These are phyloP conservation scores for Cyclopterus lumpus DNA, from an alignment of 2,797 vertebrate species.

Conservation along the genomic window DNA sequence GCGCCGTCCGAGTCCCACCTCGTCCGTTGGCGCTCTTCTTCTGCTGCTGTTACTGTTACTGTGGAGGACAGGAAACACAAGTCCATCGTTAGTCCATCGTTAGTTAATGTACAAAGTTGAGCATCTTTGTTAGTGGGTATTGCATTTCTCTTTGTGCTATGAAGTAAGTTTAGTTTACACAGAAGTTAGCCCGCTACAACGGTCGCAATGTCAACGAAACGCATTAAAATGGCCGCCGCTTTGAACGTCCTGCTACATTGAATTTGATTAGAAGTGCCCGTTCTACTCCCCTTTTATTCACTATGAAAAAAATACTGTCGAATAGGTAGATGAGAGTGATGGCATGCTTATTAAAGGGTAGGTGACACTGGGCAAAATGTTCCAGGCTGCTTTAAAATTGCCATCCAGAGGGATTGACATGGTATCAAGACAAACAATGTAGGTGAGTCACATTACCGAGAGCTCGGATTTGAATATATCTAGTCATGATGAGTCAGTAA, in stretches of 20 bases:
- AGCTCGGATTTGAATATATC: background rate
- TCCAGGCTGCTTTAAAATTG: background rate
- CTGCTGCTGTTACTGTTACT: background rate
- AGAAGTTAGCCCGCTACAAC: background rate
- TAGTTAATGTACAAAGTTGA: background rate
- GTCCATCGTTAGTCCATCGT: background rate
- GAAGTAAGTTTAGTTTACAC: background rate
- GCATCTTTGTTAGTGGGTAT: background rate
- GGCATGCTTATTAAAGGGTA: background rate
- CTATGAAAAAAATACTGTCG: background rate
- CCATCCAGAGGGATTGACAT: background rate
- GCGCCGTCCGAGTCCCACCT: background rate
- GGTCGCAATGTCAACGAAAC: too few species aligned
- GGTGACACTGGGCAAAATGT: background rate
- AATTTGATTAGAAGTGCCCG: background rate
- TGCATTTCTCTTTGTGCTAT: background rate
- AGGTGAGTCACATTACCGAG: background rate
- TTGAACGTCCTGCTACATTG: background rate
- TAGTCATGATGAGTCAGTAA: slow-evolving; percentile 9
- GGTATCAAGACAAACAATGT: background rate
- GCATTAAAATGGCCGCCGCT: background rate
- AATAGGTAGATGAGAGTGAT: background rate
- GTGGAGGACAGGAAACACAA: background rate
- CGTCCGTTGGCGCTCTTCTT: background rate
- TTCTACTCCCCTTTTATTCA: too few species aligned